Conservation (phyloP, 2,113 vertebrate species). For the Picathartes gymnocephalus region DNA sequence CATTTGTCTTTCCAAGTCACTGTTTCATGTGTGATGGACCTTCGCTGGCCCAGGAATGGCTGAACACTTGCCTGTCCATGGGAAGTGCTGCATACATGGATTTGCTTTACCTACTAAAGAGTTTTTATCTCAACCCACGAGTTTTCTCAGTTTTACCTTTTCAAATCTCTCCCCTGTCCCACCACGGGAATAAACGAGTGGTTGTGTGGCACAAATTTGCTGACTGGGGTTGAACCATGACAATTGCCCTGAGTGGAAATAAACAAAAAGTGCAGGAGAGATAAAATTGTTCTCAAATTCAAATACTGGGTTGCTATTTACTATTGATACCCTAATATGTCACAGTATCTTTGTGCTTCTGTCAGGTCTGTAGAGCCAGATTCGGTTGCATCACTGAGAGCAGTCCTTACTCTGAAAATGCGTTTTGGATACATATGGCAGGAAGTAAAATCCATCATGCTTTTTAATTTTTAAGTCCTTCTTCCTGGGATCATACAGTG, state of each 20-base stretch:
- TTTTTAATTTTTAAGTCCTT: not conserved
- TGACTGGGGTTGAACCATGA: not conserved
- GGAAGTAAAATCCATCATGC: not conserved
- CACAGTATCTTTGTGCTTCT: not conserved
- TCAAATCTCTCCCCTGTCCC: rapidly evolving
- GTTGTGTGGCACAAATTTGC: not conserved
- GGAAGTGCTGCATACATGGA: rapidly evolving
- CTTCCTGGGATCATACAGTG: not conserved
- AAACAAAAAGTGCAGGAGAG: not conserved
- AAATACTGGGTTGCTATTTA: not conserved
- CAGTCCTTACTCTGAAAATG: not conserved
- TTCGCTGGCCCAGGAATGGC: not conserved
- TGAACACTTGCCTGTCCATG: not conserved
- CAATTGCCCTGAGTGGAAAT: not conserved
- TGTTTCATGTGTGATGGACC: rapidly evolving
- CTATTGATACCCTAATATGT: not conserved
- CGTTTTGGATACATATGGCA: not conserved
- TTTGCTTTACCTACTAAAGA: not conserved
- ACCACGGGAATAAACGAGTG: rapidly evolving
- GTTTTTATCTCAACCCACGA: rapidly evolving
- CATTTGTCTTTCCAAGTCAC: not conserved
- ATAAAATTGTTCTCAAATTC: not conserved
- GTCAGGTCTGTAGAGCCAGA: not conserved
- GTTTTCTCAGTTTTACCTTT: not conserved
- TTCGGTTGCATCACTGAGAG: not conserved